Percentiles rank a stretch among this genome's conserved stretches.
phyloP scores from a whole-genome alignment of 2,888 invertebrate genomes.

The Teinopalpus imperialis region DNA sequence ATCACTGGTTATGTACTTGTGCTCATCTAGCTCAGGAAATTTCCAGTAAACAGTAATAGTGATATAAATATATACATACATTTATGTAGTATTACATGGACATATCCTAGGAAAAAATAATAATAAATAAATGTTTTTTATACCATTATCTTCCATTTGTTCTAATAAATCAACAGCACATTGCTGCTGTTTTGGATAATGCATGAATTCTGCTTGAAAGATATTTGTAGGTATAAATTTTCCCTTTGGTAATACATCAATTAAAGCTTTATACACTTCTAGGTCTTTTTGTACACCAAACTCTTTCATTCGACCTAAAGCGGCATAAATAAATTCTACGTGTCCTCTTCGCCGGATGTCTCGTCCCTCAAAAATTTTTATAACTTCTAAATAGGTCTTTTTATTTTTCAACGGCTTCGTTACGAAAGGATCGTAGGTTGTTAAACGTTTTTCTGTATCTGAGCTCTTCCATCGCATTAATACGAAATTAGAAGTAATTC shows the following conservation, averaged over 20 bases:
- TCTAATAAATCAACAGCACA: constrained; percentile 94
- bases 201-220: constrained; percentile 94
- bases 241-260: constrained; percentile 94
- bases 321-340: constrained; percentile 96
- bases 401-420: constrained; percentile 82
- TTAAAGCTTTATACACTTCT: constrained; percentile 91
- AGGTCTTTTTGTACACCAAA: constrained; percentile 94
- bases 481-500: constrained; percentile 38
- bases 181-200: constrained; percentile 97
- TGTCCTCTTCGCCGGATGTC: constrained; percentile 90
- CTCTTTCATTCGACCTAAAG: constrained; percentile 92
- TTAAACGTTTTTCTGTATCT: constrained; percentile 52
- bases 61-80: too few species aligned
- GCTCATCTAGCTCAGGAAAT: too few species aligned
- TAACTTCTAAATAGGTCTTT: constrained; percentile 86
- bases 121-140: constrained; percentile 26
- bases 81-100: too few species aligned
- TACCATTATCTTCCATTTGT: constrained; percentile 97
- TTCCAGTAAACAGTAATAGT: too few species aligned
- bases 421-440: constrained; percentile 71
- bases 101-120: too few species aligned
- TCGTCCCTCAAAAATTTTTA: constrained; percentile 87
- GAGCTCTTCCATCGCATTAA: constrained; percentile 61
- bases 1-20: too few species aligned
- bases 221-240: constrained; percentile 91